Conservation (phyloP, 2,888 invertebrate species). For the Halictus ligatus region DNA sequence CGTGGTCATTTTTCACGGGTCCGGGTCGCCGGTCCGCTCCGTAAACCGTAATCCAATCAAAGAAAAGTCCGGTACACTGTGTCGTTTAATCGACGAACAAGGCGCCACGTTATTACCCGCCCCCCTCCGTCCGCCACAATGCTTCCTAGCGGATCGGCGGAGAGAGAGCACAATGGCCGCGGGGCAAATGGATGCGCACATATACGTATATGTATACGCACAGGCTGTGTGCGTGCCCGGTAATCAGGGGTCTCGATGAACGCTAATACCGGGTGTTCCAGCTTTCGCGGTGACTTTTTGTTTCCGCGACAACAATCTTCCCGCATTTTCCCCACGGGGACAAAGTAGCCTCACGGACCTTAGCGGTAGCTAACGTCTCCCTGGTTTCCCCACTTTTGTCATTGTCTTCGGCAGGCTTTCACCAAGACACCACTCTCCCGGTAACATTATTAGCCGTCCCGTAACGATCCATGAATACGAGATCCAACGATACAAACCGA, state of each 20-base stretch:
- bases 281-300: conserved; percentile 75
- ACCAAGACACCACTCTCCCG: conserved; percentile 37
- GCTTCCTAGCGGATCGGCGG: conserved; percentile 65
- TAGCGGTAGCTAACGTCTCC: neutral
- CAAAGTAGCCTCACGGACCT: conserved; percentile 38
- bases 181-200: conserved; percentile 70
- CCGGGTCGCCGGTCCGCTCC: conserved; percentile 51
- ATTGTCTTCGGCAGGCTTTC: conserved; percentile 62
- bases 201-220: conserved; percentile 47
- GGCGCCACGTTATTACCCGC: conserved; percentile 73
- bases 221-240: conserved; percentile 56
- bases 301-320: conserved; percentile 81
- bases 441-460: conserved; percentile 78
- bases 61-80: conserved; percentile 71
- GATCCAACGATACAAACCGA: conserved; percentile 64
- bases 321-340: conserved; percentile 74
- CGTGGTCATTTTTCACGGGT: conserved; percentile 67
- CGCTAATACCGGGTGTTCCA: conserved; percentile 70
- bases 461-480: conserved; percentile 82
- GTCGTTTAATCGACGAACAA: conserved; percentile 76
- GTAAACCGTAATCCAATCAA: conserved; percentile 72
- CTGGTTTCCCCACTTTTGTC: neutral
- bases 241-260: conserved; percentile 72
- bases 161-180: conserved; percentile 61
- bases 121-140: conserved; percentile 57